Base-by-base conservation (phyloP, 2,797 vertebrate species). In the Podarcis lilfordi region DNA sequence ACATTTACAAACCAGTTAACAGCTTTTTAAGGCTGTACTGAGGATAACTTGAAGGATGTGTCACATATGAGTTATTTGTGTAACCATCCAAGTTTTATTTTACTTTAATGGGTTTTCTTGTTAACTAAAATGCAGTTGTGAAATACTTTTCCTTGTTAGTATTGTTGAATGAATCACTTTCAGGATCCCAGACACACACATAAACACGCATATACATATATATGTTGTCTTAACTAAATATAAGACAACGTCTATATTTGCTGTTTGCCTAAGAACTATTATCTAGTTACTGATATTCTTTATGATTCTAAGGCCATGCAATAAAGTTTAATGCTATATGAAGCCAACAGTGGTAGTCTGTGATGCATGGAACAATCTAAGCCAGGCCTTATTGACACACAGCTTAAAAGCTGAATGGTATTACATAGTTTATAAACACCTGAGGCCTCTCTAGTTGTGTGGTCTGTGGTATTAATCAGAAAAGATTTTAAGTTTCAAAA, bases 401-500 rank as follows among this genome's bases (percentile, higher is more conserved):
- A 83, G 25, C 75, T 92, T 66, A 89, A 32, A 91, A 91, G 91
- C 71, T 90, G 90, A 87, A 32, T 79, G 3, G 78, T 21, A 32
- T 2, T 86, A 80, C 45, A 71, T 45, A 84, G 6, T 25, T 84
- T 89, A 7, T 81, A 27, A 68, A 84, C 32, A 77, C 82, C 90
- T 88, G 85, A 88, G 85, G 40, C 78, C 0, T 80, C 1, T 23
- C 45, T 92, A 80, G 19, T 11, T 88, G 50, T 89, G 88, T 17
- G 80, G 35, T 32, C 81, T 78, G 80, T 88, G 85, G 80, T 88
- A 11, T 83, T 23, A 68, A 17, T 4, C 87, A 89, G 91, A 88
- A 84, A 68, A 86, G 85, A 55, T 89, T 91, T 85, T 80, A 11
- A 77, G 87, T 66, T 91, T 43, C 13, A 89, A n/a, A 92, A 89